Evolutionary conservation across 2,113 vertebrate genomes (phyloP), one percentile per base, ranked within the genome.

Genomic region (Tamias sibiricus): DNA sequence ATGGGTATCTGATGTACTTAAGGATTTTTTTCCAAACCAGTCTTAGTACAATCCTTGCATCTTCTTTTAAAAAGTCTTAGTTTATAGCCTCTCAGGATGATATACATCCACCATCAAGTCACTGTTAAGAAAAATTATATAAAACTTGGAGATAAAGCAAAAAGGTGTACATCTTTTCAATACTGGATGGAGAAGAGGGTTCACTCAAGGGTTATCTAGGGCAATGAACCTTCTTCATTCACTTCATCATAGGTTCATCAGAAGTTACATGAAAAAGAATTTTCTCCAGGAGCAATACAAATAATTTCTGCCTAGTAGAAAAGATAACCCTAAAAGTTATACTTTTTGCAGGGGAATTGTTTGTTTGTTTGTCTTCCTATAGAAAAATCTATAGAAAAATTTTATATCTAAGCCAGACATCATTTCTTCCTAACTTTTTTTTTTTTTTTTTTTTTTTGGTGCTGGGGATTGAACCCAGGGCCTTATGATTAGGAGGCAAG

Each of bases 191-290:
- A 62, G 54, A 49, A 88, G 62, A 68, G 37, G 4, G 9, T 24
- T 91, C 28, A 79, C 13, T 11, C 26, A 96, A 83, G 54, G 44
- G 85, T 72, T 91, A 32, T 49, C 4, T 69, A 81, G 8, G 77
- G 32, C 47, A 91, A 90, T 35, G n/a, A 49, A 40, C 13, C n/a
- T 69, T 79, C 30, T 84, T 95, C 80, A 44, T 32, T 88, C 32
- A 91, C 14, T 44, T 77, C n/a, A 54, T 59, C 49, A 66, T 37
- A 44, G 37, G 71, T 87, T 87, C 40, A 24, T 80, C 72, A 94
- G 75, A 74, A 87, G 20, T 74, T 92, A 79, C 4, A 40, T 47
- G n/a, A 87, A 95, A 95, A 80, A 90, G 42, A 52, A 94, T 90
- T 87, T 92, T 96, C 71, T 92, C 59, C 13, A 59, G 13, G 79